These are phyloP conservation scores for Aphodius sticticus DNA, from an alignment of 2,888 invertebrate genomes.

Conservation along the genomic window DNA sequence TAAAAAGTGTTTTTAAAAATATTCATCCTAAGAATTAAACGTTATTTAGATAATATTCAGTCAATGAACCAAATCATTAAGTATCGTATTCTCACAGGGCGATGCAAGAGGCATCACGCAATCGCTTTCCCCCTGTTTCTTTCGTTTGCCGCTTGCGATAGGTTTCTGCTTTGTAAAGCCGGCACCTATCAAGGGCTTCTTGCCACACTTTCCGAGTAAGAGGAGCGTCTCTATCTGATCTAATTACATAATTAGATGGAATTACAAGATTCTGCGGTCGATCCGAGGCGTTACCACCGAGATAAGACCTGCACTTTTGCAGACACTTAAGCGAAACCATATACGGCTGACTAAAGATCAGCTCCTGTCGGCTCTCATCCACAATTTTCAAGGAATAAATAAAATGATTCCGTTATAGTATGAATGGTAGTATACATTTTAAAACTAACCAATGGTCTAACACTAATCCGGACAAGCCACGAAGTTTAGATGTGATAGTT, in stretches of 20 bases:
- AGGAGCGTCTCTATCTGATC: slow-evolving; percentile 16
- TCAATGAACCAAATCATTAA: neutral
- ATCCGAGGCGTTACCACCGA: neutral
- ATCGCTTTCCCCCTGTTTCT: neutral
- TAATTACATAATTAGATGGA: slow-evolving; percentile 22
- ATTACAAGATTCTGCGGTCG: neutral
- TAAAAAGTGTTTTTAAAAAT: too few relatives aligned
- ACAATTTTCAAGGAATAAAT: neutral
- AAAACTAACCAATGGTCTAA: too few relatives aligned
- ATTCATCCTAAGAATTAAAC: too few relatives aligned
- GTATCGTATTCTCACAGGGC: neutral
- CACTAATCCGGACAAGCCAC: too few relatives aligned
- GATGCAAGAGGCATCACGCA: neutral
- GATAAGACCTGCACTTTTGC: slow-evolving; percentile 4
- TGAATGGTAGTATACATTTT: too few relatives aligned
- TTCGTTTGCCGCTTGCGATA: neutral
- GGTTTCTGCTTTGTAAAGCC: slow-evolving; percentile 8
- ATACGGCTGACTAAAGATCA: neutral
- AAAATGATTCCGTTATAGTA: too few relatives aligned
- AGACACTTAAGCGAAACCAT: neutral
- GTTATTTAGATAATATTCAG: neutral
- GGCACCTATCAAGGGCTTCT: slow-evolving; percentile 16
- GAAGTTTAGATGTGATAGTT: too few relatives aligned
- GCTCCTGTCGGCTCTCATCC: neutral
- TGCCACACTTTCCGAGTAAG: slow-evolving; percentile 10